phyloP scores from a whole-genome alignment of 2,797 vertebrate genomes.

The Carcharodon carcharias region DNA sequence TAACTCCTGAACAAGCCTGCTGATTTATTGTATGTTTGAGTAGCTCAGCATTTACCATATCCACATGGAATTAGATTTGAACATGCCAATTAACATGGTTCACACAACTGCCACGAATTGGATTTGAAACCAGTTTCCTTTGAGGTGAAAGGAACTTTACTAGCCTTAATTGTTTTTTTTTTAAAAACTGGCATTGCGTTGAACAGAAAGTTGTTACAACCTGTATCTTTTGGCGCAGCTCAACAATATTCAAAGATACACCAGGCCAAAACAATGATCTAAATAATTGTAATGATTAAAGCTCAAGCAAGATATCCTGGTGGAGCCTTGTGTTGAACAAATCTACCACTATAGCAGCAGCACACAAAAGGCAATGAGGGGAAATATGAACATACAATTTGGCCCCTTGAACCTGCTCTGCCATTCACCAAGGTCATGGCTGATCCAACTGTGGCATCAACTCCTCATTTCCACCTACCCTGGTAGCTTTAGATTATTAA shows the following conservation, averaged over 20 bases:
- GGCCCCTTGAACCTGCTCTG: no score
- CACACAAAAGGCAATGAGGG: not conserved
- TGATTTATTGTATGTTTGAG: not conserved
- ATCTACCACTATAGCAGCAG: not conserved
- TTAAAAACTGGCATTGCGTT: not conserved
- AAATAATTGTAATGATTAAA: not conserved
- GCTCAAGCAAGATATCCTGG: not conserved
- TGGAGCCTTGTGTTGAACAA: not conserved
- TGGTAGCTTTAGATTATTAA: no score
- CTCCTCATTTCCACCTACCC: no score
- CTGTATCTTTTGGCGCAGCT: not conserved
- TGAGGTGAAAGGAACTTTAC: not conserved
- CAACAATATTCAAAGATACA: not conserved
- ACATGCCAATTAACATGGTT: not conserved
- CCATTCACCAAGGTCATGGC: no score
- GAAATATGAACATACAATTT: no score
- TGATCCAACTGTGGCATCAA: no score
- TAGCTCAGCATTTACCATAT: not conserved
- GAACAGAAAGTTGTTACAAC: not conserved
- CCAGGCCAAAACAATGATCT: not conserved
- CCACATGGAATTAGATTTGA: not conserved
- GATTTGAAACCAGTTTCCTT: not conserved
- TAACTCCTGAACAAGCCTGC: not conserved
- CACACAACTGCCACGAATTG: not conserved
- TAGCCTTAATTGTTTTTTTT: no score